Evolutionary conservation across 2,113 vertebrate genomes (phyloP), one percentile per base, ranked within the genome.

Genomic region (Corynorhinus townsendii): DNA sequence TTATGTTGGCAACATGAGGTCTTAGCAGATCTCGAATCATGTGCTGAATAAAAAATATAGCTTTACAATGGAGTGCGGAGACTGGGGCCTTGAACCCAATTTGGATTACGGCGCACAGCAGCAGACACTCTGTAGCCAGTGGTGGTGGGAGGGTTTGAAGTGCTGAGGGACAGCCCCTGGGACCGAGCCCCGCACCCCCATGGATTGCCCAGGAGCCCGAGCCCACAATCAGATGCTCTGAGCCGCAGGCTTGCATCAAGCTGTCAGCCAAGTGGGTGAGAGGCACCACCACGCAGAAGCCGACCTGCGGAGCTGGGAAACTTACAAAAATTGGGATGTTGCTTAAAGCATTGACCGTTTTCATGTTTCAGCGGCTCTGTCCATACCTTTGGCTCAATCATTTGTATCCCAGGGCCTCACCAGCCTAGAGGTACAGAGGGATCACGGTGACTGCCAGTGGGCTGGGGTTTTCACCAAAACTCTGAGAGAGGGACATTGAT

Each of bases 1-100:
- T 98, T 82, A 96, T 97, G 96, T 47, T 95, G 91, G 96, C 95
- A 96, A 96, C 95, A 87, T 14, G 86, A 97, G 96, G 95, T 96
- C 98, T 98, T 95, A 93, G 62, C 96, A 93, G 95, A 95, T 96
- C 92, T 96, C 97, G 97, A 97, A 97, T 98, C 97, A 83, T 12
- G 24, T 0, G 3, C 96, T 96, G 97, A 97, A 97, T 98, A 95
- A 97, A 91, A 97, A 96, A 97, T 96, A 91, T 4, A 82, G n/a
- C 77, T 14, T 97, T 96, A 95, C 97, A 91, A 11, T 97, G 83
- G 87, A 52, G 81, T 59, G 54, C 22, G 3, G 90, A 95, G 95
- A 71, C 7, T 26, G 76, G 91, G 98, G 96, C 93, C 97, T 98
- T 64, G 95, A 97, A 97, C 95, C 88, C 91, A 79, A 91, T 97